Evolutionary conservation across 1,140 invertebrate species (phyloP), one percentile per base, ranked within the genome.

Genomic region (Elysia chlorotica): DNA sequence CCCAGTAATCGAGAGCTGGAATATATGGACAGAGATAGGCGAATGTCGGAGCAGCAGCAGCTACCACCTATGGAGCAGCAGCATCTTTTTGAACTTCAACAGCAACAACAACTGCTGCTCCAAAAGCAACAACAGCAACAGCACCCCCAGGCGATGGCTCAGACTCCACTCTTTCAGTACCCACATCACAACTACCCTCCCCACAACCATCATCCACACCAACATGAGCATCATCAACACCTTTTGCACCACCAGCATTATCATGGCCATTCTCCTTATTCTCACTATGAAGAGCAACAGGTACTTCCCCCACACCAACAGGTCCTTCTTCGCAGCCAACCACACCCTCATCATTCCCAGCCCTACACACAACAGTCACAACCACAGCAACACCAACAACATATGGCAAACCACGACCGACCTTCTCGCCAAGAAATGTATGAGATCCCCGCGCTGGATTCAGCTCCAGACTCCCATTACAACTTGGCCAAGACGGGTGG

Each of bases 391-490:
- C n/a, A n/a, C n/a, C n/a, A n/a, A n/a, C n/a, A n/a, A n/a, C n/a
- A n/a, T n/a, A n/a, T n/a, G n/a, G n/a, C n/a, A n/a, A n/a, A n/a
- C n/a, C n/a, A n/a, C n/a, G n/a, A n/a, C n/a, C n/a, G n/a, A n/a
- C n/a, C n/a, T n/a, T n/a, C n/a, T n/a, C n/a, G n/a, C n/a, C n/a
- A n/a, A n/a, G n/a, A 75, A 41, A 61, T 75, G 71, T 78, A 78
- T 59, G 76, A 78, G 68, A 71, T 75, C 21, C 76, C 76, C n/a
- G 63, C 76, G 19, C 30, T 41, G 38, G 63, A 73, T 1, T 25
- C 56, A 17, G 2, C 31, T 3, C 37, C 14, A 17, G 36, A 2
- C 19, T 36, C 53, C 57, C n/a, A n/a, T n/a, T 71, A 71, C 57
- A 54, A 71, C 21, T 28, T 71, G 28, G 68, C 68, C 33, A n/a